Percentiles rank a stretch among this genome's conserved stretches.
Evolutionary conservation across 2,888 invertebrate genomes (phyloP).

Genomic region (Tetragonula carbonaria): DNA sequence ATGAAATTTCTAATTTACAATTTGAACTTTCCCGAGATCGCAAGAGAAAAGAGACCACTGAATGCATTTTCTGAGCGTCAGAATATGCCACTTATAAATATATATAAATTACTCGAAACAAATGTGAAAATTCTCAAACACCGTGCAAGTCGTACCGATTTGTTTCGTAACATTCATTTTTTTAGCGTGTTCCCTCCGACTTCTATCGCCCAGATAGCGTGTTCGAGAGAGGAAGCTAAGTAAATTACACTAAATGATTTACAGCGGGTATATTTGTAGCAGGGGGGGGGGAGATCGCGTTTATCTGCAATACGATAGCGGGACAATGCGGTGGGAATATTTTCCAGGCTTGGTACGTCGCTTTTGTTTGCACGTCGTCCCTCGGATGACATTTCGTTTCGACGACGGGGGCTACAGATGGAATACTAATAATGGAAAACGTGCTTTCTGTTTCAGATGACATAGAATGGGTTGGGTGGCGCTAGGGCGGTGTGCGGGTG

Average conservation of each 20-base stretch:
- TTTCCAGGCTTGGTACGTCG: neutral
- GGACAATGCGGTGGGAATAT: neutral
- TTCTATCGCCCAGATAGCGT: no score
- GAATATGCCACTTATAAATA: no score
- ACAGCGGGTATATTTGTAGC: neutral
- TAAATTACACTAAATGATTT: neutral
- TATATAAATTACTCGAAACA: no score
- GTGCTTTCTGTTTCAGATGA: conserved; percentile 89
- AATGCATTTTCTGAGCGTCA: no score
- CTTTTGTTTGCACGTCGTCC: neutral
- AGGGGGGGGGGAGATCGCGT: neutral
- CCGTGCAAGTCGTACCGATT: no score
- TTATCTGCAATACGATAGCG: neutral
- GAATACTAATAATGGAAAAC: conserved; percentile 46
- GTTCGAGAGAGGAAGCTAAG: no score
- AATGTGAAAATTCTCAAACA: no score
- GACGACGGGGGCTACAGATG: neutral
- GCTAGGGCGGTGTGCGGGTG: conserved; percentile 89
- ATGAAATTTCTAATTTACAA: no score
- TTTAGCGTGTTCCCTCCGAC: no score
- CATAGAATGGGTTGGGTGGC: conserved; percentile 96
- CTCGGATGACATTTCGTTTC: neutral
- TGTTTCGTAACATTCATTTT: no score
- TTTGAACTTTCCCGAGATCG: no score
- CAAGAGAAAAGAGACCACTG: no score